Percentiles rank a stretch among this genome's conserved stretches.
phyloP scores from a whole-genome alignment of 2,797 vertebrate species.

The Chloroceryle amazona region DNA sequence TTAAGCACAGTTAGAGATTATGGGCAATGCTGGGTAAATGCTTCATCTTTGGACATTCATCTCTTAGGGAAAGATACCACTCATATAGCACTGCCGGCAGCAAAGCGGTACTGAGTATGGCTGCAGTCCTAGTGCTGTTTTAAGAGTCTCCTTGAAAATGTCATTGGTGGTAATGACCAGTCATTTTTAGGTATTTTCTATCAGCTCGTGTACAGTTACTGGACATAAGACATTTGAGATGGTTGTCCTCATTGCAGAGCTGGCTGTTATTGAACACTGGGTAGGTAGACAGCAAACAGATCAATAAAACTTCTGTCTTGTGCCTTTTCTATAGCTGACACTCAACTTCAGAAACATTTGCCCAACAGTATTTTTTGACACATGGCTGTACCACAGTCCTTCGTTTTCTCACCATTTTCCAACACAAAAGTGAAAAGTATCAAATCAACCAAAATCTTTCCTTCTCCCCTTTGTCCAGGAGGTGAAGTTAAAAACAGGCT shows the following conservation, averaged over 20 bases:
- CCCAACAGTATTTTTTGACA: background rate
- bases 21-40: fast-evolving
- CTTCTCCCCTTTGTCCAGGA: background rate
- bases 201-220: fast-evolving
- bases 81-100: background rate
- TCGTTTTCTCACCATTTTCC: background rate
- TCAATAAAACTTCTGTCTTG: fast-evolving
- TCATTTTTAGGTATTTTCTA: background rate
- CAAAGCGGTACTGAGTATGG: fast-evolving
- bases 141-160: background rate
- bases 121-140: background rate
- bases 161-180: background rate
- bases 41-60: fast-evolving
- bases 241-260: fast-evolving
- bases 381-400: background rate
- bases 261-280: background rate
- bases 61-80: fast-evolving
- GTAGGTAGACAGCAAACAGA: background rate
- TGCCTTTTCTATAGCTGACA: background rate
- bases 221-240: too few relatives aligned
- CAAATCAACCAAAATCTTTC: background rate
- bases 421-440: background rate
- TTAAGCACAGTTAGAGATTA: background rate
- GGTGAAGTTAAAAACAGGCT: background rate
- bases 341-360: background rate